Evolutionary conservation across 2,797 vertebrate species (phyloP).

Genomic region (Epinephelus awoara): DNA sequence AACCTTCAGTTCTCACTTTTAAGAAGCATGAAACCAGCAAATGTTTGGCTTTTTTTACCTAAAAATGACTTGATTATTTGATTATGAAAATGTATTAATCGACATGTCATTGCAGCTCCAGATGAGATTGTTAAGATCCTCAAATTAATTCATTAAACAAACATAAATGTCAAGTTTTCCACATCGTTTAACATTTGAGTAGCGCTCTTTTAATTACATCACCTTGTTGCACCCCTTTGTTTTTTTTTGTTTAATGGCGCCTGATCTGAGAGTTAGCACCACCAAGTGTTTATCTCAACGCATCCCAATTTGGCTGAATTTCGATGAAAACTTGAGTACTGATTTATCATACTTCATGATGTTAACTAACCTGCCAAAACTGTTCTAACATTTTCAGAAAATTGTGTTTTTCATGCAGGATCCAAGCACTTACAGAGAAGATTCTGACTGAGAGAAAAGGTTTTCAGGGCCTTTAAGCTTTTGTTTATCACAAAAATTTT

Average conservation of each 20-base stretch:
- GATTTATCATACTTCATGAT: not conserved
- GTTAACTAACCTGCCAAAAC: not conserved
- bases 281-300: not conserved
- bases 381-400: not conserved
- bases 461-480: not conserved
- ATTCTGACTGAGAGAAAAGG: not conserved
- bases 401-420: not conserved
- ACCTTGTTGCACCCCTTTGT: not conserved
- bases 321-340: not conserved
- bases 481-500: slow-evolving; percentile 5
- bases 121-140: not conserved
- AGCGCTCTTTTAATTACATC: not conserved
- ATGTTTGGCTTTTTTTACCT: no score
- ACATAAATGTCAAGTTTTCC: not conserved
- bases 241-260: not conserved
- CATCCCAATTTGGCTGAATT: not conserved
- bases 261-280: not conserved
- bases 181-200: not conserved
- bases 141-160: not conserved
- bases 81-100: no score
- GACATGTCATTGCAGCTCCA: no score
- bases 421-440: not conserved
- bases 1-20: no score
- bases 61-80: no score
- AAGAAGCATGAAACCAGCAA: no score